A percentile compares a stretch with the other conserved stretches of the same genome.
phyloP scores from a whole-genome alignment of 2,113 vertebrate species.

The Terrapene triunguis region DNA sequence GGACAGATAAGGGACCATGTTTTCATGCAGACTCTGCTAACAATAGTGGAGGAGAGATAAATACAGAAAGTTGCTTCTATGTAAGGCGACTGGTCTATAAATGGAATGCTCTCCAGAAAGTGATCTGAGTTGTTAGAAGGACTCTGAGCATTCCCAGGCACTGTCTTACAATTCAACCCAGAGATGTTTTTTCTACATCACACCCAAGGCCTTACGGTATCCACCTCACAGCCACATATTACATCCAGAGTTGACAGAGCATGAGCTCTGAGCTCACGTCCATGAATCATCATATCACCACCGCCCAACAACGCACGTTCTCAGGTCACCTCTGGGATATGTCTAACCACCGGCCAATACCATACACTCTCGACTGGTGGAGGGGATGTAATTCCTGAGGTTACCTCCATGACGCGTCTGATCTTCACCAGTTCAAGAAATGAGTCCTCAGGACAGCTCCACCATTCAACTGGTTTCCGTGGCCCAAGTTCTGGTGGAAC shows the following conservation, averaged over 20 bases:
- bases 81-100: neutral
- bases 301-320: neutral
- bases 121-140: fast-evolving
- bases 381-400: neutral
- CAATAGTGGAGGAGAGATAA: neutral
- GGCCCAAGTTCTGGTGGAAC: fast-evolving
- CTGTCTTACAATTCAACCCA: neutral
- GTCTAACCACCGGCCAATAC: neutral
- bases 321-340: neutral
- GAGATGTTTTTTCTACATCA: neutral
- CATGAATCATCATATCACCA: neutral
- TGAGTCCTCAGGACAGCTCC: neutral
- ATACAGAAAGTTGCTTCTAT: neutral
- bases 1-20: neutral
- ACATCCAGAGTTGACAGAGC: neutral
- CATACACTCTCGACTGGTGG: neutral
- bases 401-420: fast-evolving
- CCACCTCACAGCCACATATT: neutral
- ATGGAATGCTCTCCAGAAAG: neutral
- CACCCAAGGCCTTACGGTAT: neutral
- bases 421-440: fast-evolving
- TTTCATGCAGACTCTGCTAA: neutral
- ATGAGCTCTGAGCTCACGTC: neutral
- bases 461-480: neutral
- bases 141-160: neutral